Conservation (phyloP, 2,888 invertebrate genomes). For the Callimorpha dominula region DNA sequence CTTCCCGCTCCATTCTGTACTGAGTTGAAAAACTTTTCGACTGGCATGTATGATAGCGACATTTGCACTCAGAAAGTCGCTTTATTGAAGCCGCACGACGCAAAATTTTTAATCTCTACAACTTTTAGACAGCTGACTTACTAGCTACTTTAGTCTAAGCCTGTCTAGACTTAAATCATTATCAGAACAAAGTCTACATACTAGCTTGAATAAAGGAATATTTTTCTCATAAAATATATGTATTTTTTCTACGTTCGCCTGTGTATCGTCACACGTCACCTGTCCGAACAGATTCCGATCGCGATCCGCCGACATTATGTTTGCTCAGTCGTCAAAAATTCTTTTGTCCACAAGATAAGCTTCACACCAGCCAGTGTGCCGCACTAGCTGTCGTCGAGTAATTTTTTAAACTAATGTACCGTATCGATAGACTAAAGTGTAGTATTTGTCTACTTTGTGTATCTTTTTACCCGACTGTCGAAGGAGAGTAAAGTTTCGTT, state of each 20-base stretch:
- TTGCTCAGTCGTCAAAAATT: conserved; percentile 81
- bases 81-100: conserved; percentile 39
- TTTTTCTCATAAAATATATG: conserved; percentile 37
- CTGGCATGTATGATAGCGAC: conserved; percentile 71
- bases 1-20: conserved; percentile 60
- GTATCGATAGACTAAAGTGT: conserved; percentile 28
- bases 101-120: conserved; percentile 26
- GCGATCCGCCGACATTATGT: conserved; percentile 72
- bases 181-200: conserved; percentile 8
- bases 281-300: conserved; percentile 73
- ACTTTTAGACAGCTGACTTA: conserved; percentile 14
- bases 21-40: conserved; percentile 77
- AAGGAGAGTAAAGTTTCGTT: neutral
- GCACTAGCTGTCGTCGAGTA: conserved; percentile 51
- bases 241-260: conserved; percentile 41
- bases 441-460: conserved; percentile 5
- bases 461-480: conserved; percentile 3
- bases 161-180: conserved; percentile 1
- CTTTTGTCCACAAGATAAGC: conserved; percentile 79
- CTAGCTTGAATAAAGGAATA: conserved; percentile 15
- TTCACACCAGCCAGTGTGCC: conserved; percentile 59
- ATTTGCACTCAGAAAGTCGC: conserved; percentile 57
- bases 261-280: conserved; percentile 76
- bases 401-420: conserved; percentile 57
- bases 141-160: neutral